Base-by-base conservation (phyloP, 2,888 invertebrate species). In the Nomada goodeniana region DNA sequence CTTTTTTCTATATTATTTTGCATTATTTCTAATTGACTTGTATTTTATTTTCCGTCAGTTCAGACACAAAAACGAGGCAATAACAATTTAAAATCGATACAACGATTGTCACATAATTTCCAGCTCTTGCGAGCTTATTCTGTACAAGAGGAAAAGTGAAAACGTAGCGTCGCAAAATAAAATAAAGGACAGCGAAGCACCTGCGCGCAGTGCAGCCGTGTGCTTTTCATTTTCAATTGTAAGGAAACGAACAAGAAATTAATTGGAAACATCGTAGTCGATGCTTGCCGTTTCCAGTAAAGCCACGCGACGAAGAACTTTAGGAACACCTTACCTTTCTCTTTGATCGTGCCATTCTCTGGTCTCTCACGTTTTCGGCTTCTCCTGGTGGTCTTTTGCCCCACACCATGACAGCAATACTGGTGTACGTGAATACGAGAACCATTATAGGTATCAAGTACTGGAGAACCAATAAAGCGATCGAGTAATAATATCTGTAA, bases 361-460 rank as follows among this genome's bases (percentile, higher is more conserved):
- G 96, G 94, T 98, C 98, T 61, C 98, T 94, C 9, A 95, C 96
- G 81, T 97, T 96, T 92, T 98, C 97, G 0, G 98, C 98, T 93
- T 98, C 98, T 0, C 98, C 98, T 0, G 98, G 98, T 10, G 97
- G 96, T 53, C 96, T 95, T 85, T 97, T 97, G 29, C 97, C 97
- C 98, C 98, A 98, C 61, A 98, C 97, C 18, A 97, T 96, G 67
- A 97, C 95, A 0, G 97, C 98, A 81, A 98, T 98, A 86, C 97
- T 96, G 1, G 96, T 96, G 92, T 98, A 98, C 0, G 98, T 98
- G 92, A 97, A 97, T 76, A 98, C 95, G 20, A 98, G 95, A 57
- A 98, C 97, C 36, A 95, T 93, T 83, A 98, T 94, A 0, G 98
- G 98, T 84, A 98, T 95, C 81, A 97, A 95, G 93, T 98, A 98